Evolutionary conservation across 2,888 invertebrate genomes (phyloP).

Genomic region (Andrena trimmerana): DNA sequence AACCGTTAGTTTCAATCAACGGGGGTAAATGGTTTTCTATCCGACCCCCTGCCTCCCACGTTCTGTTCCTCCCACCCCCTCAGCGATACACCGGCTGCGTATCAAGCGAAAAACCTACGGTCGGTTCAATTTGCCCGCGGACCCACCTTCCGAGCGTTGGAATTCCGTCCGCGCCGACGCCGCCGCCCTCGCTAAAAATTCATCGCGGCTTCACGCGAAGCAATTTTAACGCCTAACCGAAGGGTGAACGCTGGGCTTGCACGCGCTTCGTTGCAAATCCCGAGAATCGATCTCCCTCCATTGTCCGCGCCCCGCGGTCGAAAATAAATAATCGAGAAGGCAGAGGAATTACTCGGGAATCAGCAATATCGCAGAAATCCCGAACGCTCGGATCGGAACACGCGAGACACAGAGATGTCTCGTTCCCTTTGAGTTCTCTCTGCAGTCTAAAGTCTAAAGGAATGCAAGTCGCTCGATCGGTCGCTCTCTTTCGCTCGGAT

Average conservation of each 20-base stretch:
- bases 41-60: background rate
- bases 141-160: conserved; percentile 15
- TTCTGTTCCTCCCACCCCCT: conserved; percentile 25
- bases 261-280: background rate
- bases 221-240: background rate
- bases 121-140: conserved; percentile 36
- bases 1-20: conserved; percentile 67
- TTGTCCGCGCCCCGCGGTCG: too few species aligned
- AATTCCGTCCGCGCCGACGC: background rate
- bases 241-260: background rate
- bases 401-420: too few species aligned
- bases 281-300: background rate
- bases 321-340: background rate
- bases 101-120: conserved; percentile 50
- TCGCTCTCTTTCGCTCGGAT: background rate
- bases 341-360: background rate
- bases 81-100: conserved; percentile 35
- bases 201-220: conserved; percentile 6
- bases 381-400: too few species aligned
- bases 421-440: background rate
- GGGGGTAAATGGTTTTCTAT: conserved; percentile 63
- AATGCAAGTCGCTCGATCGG: background rate
- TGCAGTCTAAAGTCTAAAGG: background rate
- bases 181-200: conserved; percentile 28
- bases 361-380: too few species aligned